These are phyloP conservation scores for Ardeotis arabs DNA, from an alignment of 2,113 vertebrate species.

Conservation along the genomic window DNA sequence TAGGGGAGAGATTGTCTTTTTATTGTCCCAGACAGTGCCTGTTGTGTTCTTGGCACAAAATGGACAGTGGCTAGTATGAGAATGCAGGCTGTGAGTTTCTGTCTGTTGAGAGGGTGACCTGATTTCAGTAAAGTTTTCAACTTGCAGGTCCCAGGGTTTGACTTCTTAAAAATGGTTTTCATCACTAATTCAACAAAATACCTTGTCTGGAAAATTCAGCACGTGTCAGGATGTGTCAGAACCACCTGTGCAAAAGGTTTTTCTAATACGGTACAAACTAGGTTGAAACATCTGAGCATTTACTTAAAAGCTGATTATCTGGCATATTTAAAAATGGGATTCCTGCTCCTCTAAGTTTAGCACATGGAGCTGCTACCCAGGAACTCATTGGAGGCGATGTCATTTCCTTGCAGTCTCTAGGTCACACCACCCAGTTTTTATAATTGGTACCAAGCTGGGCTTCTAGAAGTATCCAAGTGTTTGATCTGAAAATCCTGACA, in stretches of 20 bases:
- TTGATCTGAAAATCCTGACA: background rate
- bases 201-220: background rate
- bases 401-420: background rate
- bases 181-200: background rate
- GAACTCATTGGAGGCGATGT: background rate
- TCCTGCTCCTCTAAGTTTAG: constrained; percentile 2
- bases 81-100: background rate
- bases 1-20: background rate
- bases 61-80: background rate
- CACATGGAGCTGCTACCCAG: background rate
- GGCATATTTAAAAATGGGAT: background rate
- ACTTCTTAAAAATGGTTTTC: background rate
- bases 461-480: background rate
- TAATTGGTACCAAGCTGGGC: background rate
- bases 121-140: background rate
- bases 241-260: background rate
- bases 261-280: background rate
- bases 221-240: background rate
- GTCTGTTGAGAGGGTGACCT: background rate
- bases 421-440: background rate
- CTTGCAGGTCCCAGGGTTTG: background rate
- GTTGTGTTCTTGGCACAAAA: background rate
- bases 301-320: background rate
- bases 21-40: background rate
- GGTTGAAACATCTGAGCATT: background rate